These are phyloP conservation scores for Drosophila austrosaltans DNA, from an alignment of 2,888 invertebrate genomes.

Conservation along the genomic window DNA sequence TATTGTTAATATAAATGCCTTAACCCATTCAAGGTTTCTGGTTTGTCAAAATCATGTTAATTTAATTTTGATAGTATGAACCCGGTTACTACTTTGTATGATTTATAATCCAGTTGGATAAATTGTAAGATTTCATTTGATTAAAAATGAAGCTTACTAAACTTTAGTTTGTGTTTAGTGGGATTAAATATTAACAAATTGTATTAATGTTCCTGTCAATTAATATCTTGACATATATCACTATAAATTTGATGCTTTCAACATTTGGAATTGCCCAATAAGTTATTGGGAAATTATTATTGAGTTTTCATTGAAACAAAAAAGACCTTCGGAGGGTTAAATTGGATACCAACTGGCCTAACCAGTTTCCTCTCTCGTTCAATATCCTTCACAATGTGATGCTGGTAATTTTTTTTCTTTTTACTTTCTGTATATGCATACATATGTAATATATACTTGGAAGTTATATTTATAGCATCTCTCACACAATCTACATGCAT, in stretches of 20 bases:
- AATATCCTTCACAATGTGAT: conserved; percentile 5
- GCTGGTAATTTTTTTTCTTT: not conserved
- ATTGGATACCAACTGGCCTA: conserved; percentile 1
- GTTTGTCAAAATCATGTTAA: not conserved
- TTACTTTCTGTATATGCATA: not conserved
- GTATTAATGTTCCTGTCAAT: no score
- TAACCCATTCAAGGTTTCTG: conserved; percentile 5
- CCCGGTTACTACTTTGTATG: not conserved
- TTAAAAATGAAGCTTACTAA: no score
- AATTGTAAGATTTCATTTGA: not conserved
- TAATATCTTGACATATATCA: no score
- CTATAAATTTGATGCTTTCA: no score
- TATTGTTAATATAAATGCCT: conserved; percentile 1
- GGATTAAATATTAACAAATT: no score
- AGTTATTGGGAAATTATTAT: not conserved
- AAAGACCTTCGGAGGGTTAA: conserved; percentile 8
- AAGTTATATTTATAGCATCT: conserved; percentile 11
- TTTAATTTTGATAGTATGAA: not conserved
- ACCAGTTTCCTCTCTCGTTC: conserved; percentile 4
- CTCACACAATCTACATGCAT: conserved; percentile 5
- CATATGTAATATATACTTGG: not conserved
- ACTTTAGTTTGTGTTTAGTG: no score
- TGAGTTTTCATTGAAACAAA: not conserved
- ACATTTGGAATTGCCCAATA: not conserved
- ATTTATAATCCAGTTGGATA: not conserved